phyloP scores from a whole-genome alignment of 2,113 vertebrate species.

The Pteruthius melanotis region DNA sequence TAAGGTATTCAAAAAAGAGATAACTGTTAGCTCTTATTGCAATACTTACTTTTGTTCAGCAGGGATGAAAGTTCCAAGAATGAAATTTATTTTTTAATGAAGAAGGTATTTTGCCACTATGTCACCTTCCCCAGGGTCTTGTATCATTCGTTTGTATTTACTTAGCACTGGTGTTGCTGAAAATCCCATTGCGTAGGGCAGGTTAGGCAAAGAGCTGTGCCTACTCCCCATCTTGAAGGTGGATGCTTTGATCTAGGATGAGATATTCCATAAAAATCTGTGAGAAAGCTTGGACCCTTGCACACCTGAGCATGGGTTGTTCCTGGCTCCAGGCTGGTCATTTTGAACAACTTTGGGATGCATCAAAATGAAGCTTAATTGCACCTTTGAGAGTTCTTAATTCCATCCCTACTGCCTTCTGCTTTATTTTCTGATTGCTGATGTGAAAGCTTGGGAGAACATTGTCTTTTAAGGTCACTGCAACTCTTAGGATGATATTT shows the following conservation, averaged over 20 bases:
- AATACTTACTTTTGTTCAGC: not conserved
- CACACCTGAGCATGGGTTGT: not conserved
- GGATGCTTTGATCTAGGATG: not conserved
- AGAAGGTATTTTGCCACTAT: not conserved
- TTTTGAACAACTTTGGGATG: not conserved
- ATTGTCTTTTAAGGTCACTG: not conserved
- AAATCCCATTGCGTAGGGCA: not conserved
- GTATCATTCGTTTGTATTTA: conserved; percentile 1
- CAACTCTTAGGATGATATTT: not conserved
- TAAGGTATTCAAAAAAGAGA: not conserved
- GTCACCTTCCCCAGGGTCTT: not conserved
- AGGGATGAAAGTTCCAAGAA: not conserved
- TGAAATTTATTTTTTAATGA: not conserved
- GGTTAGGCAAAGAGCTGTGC: not conserved
- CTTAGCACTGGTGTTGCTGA: not conserved
- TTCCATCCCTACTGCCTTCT: not conserved
- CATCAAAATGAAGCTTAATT: not conserved
- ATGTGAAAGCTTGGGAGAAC: not conserved
- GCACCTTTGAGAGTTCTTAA: not conserved
- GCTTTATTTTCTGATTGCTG: not conserved
- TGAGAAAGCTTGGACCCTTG: not conserved
- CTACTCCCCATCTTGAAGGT: not conserved
- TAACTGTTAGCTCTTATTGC: not conserved
- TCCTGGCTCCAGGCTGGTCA: not conserved
- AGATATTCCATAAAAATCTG: not conserved